Evolutionary conservation across 2,888 invertebrate species (phyloP), one percentile per base, ranked within the genome.

Genomic region (Mythimna lalbum): DNA sequence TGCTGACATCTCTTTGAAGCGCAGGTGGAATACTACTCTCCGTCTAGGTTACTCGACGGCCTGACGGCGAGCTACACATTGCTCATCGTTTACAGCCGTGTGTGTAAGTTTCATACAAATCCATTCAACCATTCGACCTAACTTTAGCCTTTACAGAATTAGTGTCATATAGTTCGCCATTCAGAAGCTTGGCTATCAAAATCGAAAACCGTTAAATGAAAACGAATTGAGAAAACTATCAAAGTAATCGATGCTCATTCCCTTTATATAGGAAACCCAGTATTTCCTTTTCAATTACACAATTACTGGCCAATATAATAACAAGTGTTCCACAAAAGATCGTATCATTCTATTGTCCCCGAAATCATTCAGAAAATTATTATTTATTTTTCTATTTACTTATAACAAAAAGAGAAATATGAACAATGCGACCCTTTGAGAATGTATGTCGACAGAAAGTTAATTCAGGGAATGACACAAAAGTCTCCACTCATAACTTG

Each of bases 401-500:
- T 60, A 66, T 17, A 66, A 73, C 69, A 78, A 71, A 69, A 76
- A 81, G 73, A 78, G 69, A 82, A 67, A 72, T 78, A 81, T 73
- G 72, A 73, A 83, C 85, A 83, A 81, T 80, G 62, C 57, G 53
- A 75, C 69, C 74, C 80, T 86, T 84, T 84, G 82, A 79, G 77
- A 84, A 85, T 85, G 87, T 86, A 85, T 87, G 86, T 86, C 83
- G 82, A 80, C 86, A 60, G 75, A 85, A 86, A 86, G 87, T 87
- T 89, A 87, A 87, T 87, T 85, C 87, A 67, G 73, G 85, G 87
- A 86, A 86, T 85, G 88, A 88, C 87, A 88, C 88, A 88, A 89
- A 87, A 91, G 87, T 90, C 88, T 80, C 83, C 84, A 82, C 89
- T 93, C 89, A 89, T 91, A 93, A 91, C 90, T 92, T 89, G 87